Evolutionary conservation across 1,140 invertebrate species (phyloP), one percentile per base, ranked within the genome.

Genomic region (Neodiprion virginianus): DNA sequence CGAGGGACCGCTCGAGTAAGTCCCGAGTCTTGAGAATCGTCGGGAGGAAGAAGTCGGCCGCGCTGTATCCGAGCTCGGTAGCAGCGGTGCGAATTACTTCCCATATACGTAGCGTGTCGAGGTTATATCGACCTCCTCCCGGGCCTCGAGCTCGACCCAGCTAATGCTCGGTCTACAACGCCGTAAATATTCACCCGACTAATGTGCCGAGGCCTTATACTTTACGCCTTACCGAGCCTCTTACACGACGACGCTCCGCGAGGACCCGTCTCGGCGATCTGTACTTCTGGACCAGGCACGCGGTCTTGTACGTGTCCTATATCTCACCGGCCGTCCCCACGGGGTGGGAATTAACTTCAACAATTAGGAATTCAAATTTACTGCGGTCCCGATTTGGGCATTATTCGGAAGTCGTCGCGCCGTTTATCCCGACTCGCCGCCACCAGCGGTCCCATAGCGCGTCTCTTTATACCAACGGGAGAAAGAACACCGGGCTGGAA

Each of bases 311-410:
- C 65, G 69, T 17, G 12, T 65, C 17, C 12, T 65, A 65, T 65
- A 65, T 65, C 61, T 23, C 21, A 23, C 67, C 17, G 67, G 12
- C 21, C 11, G 12, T 69, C 21, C 10, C 67, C 23, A 69, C 40
- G 11, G 67, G 67, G 40, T 69, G 40, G 53, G 67, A 69, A 69
- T 69, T 69, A 69, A 69, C 67, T 12, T 69, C 73, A 79, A 79
- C 79, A 83, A 87, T 87, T 86, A 85, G 82, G 79, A 84, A 85
- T 84, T 83, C 81, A 83, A 83, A 84, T 84, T 79, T 78, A 69
- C 78, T 72, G 75, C 76, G 75, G 72, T 79, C 79, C 80, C 77
- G 76, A 83, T 82, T 83, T 83, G 81, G 79, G 78, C 81, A 81
- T 81, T 80, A 79, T 61, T 61, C 53, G 53, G 53, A 61, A 61